phyloP scores from a whole-genome alignment of 2,797 vertebrate species.

The Microtus obscurus region DNA sequence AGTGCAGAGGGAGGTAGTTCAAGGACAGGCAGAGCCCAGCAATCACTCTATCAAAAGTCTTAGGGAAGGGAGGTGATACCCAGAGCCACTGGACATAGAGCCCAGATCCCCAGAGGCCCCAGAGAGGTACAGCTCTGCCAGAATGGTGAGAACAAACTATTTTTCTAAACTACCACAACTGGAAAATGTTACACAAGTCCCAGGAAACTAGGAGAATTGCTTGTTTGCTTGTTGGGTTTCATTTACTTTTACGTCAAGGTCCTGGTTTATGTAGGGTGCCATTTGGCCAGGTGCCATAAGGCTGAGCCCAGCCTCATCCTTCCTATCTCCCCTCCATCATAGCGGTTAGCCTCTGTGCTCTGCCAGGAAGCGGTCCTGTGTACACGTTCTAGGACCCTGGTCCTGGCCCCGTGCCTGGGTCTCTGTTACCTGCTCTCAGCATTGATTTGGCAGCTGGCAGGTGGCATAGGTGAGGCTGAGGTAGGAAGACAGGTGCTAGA shows the following conservation, averaged over 20 bases:
- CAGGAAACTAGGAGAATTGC: background rate
- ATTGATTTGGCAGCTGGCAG: slow-evolving; percentile 22
- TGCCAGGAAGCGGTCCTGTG: background rate
- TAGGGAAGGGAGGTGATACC: background rate
- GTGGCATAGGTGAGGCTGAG: background rate
- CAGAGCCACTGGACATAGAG: background rate
- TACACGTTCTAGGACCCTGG: background rate
- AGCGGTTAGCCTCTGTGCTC: background rate
- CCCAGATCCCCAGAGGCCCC: background rate
- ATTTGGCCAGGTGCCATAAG: background rate
- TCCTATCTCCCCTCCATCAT: background rate
- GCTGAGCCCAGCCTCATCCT: background rate
- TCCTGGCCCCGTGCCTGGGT: background rate
- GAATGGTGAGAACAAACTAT: background rate
- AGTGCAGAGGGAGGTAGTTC: background rate
- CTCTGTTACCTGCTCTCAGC: slow-evolving; percentile 34
- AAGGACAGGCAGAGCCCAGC: background rate
- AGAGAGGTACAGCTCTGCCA: background rate
- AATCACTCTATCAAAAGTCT: background rate
- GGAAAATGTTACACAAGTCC: background rate
- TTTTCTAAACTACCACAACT: background rate
- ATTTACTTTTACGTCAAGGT: background rate
- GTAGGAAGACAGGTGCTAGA: slow-evolving; percentile 70
- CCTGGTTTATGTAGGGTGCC: background rate
- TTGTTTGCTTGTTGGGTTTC: background rate